phyloP scores from a whole-genome alignment of 2,888 invertebrate species.

The Torymus aiolomorphi region DNA sequence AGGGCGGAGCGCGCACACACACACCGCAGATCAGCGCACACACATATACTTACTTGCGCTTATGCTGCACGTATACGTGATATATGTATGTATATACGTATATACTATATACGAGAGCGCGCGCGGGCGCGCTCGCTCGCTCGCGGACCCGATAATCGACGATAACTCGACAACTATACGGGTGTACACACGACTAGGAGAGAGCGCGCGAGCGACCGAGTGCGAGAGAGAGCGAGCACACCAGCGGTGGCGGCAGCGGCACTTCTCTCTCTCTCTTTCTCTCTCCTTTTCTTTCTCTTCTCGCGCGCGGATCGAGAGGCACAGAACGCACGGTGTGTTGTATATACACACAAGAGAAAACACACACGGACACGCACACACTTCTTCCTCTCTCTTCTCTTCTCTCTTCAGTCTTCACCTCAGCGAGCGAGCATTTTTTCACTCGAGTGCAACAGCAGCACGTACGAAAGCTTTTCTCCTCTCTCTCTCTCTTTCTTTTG shows the following conservation, averaged over 20 bases:
- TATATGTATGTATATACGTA: too few relatives aligned
- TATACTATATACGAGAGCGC: too few relatives aligned
- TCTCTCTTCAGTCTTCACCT: not conserved
- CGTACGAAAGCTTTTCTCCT: too few relatives aligned
- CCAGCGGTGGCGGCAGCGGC: not conserved
- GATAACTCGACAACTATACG: conserved; percentile 38
- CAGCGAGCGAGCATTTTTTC: conserved; percentile 41
- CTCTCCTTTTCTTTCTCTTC: too few relatives aligned
- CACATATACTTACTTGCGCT: too few relatives aligned
- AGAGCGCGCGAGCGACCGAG: too few relatives aligned
- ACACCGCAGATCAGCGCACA: too few relatives aligned
- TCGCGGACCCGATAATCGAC: conserved; percentile 33
- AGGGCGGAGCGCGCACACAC: conserved; percentile 33
- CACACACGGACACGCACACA: not conserved
- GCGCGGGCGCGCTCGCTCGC: too few relatives aligned
- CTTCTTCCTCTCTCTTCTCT: not conserved
- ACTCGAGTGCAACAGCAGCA: not conserved
- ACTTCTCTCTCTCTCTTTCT: not conserved
- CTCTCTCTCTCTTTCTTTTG: conserved; percentile 1
- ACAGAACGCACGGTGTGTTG: not conserved
- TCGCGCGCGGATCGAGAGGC: not conserved
- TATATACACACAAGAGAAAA: not conserved
- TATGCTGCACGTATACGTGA: too few relatives aligned
- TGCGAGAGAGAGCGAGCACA: conserved; percentile 5
- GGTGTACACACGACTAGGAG: conserved; percentile 8